Percentiles rank a stretch among this genome's conserved stretches.
phyloP scores from a whole-genome alignment of 2,888 invertebrate species.

The Torymus texanus region DNA sequence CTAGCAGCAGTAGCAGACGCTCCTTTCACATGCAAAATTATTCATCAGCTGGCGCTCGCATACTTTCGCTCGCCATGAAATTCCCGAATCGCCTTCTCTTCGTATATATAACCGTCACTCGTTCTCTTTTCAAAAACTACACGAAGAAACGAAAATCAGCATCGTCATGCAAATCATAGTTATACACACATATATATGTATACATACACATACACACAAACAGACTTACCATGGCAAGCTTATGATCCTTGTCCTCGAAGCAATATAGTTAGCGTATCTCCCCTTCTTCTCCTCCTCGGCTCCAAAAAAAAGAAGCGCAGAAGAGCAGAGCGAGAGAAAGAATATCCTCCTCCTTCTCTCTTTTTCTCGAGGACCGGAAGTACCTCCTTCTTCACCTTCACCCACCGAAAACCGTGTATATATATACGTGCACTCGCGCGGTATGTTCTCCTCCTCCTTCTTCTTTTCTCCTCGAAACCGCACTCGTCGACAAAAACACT shows the following conservation, averaged over 20 bases:
- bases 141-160: not conserved
- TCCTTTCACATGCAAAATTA: too few relatives aligned
- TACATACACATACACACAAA: not conserved
- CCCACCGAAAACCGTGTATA: not conserved
- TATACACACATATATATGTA: not conserved
- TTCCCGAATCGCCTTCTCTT: not conserved
- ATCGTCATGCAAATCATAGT: not conserved
- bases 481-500: too few relatives aligned
- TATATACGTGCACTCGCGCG: not conserved
- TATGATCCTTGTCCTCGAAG: conserved; percentile 7
- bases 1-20: too few relatives aligned
- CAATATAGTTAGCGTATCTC: not conserved
- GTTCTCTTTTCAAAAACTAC: too few relatives aligned
- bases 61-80: not conserved
- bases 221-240: conserved; percentile 51
- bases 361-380: not conserved
- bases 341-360: too few relatives aligned
- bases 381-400: not conserved
- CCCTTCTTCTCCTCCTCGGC: not conserved
- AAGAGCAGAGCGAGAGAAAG: too few relatives aligned
- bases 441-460: not conserved
- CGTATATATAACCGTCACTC: too few relatives aligned
- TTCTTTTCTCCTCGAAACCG: too few relatives aligned
- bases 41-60: too few relatives aligned
- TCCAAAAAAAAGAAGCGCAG: not conserved